Base-by-base conservation (phyloP, 1,140 invertebrate species). In the Eurosta solidaginis region DNA sequence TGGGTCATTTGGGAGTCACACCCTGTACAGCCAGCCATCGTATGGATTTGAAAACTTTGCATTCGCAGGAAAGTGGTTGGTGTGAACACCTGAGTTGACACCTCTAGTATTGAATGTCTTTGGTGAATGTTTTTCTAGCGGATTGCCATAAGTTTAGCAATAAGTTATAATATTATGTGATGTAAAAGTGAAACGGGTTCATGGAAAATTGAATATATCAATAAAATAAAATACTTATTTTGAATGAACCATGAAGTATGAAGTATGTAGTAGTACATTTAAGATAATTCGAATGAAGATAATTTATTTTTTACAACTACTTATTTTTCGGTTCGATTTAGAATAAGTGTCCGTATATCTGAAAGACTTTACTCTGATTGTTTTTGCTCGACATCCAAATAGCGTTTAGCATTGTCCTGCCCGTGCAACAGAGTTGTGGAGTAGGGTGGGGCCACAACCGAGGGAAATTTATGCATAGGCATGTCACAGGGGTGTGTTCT, bases 81-180 rank as follows among this genome's bases (percentile, higher is more conserved):
- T 29, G 59, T 40, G 59, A n/a, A 68, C 59, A 68, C 59, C 59
- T 68, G 33, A 20, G 29, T 68, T 68, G 59, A 68, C 59, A 68
- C 59, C 59, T 68, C 40, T 22, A 3, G 36, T 7, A 7, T n/a
- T 0, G 25, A 6, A 22, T 27, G 59, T 68, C 33, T 68, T n/a
- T 1, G 3, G 33, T 4, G 29, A 59, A 33, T 14, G 14, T 59
- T 22, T 0, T 3, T 29, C 52, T n/a, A 17, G 9, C 29, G 17
- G 14, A 33, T 33, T 14, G 4, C 14, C 14, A 33, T 59, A 59
- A 4, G 6, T 3, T 29, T 29, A 59, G 52, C 27, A 33, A 59
- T 59, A 59, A 59, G 17, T 59, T 59, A n/a, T 59, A n/a, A 59
- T 25, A 59, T 59, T 9, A 59, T 33, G 29, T 17, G 54, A 1